Base-by-base conservation (phyloP, 37 sponge, comb jelly and placozoan species). In the Diacarnus erythraeanus region DNA sequence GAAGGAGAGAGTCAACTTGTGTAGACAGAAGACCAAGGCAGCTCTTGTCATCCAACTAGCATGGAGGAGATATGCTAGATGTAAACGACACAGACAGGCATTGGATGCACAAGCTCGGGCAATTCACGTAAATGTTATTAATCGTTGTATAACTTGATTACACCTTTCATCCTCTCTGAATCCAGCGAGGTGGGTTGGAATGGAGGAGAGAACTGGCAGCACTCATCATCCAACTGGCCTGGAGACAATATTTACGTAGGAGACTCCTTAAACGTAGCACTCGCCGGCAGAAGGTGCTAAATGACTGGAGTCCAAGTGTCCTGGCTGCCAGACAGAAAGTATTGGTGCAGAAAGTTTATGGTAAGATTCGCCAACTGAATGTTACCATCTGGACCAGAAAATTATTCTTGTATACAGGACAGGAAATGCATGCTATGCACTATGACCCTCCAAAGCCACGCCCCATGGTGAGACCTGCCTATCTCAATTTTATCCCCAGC, bases 291-390 rank as follows among this genome's bases (percentile, higher is more conserved):
- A 81, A 64, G 59, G 70, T 93, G 2, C 75, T 96, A 0, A 82
- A 93, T 39, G 92, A 94, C 59, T 93, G 97, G 97, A 93, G 84
- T 66, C 97, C 97, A 29, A 85, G 84, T 71, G 95, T 94, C 6
- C 60, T 91, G 38, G 92, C 95, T n/a, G 95, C 95, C 10, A 76
- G 78, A 59, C 95, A 94, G 84, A 77, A 88, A 51, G 75, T 67
- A 0, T 80, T 94, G 9, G 86, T 94, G 39, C 76, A 91, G 47
- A 84, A 77, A 26, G 76, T 91, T 5, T 94, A 94, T 71, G 85
- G 95, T 94, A 77, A 83, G 20, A 25, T 20, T 25, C 61, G 22
- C 9, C 9, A 6, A 60, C 61, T 60, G 4, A 60, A 20, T 60
- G 3, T 35, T 68, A 23, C 27, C n/a, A 26, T 17, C 8, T 26